phyloP scores from a whole-genome alignment of 2,113 vertebrate species.

The Rostratula benghalensis region DNA sequence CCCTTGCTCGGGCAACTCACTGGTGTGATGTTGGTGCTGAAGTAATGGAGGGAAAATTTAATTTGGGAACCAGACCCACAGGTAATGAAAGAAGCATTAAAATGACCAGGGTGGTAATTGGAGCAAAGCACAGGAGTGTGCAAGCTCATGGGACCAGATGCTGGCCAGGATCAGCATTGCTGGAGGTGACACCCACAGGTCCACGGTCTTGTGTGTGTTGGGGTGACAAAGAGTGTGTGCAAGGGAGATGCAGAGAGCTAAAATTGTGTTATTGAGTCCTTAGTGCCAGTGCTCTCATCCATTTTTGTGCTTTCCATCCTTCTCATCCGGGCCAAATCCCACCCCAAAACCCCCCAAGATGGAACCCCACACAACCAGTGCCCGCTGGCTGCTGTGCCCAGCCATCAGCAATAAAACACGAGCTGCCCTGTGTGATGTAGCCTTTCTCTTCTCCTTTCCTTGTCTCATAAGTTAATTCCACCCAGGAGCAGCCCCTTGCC shows the following conservation, averaged over 20 bases:
- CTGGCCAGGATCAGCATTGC: background rate
- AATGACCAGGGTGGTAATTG: background rate
- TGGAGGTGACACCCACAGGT: background rate
- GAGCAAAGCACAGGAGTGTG: background rate
- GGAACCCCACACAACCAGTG: accelerated
- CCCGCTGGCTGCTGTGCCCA: background rate
- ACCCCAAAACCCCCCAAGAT: background rate
- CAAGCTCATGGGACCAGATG: background rate
- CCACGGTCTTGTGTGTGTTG: accelerated
- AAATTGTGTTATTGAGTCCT: background rate
- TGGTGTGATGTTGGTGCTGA: accelerated
- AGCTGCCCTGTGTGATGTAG: background rate
- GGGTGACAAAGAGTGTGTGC: accelerated
- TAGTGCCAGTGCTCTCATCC: accelerated
- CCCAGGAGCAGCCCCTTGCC: background rate
- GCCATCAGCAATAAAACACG: background rate
- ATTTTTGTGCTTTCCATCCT: background rate
- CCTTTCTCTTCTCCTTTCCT: background rate
- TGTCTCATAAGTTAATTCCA: background rate
- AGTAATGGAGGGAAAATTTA: background rate
- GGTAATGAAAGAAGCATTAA: background rate
- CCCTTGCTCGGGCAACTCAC: background rate
- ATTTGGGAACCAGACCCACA: background rate
- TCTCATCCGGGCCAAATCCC: background rate
- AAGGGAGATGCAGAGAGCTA: background rate